Base-by-base conservation (phyloP, 2,113 vertebrate species). In the Crotalus viridis region DNA sequence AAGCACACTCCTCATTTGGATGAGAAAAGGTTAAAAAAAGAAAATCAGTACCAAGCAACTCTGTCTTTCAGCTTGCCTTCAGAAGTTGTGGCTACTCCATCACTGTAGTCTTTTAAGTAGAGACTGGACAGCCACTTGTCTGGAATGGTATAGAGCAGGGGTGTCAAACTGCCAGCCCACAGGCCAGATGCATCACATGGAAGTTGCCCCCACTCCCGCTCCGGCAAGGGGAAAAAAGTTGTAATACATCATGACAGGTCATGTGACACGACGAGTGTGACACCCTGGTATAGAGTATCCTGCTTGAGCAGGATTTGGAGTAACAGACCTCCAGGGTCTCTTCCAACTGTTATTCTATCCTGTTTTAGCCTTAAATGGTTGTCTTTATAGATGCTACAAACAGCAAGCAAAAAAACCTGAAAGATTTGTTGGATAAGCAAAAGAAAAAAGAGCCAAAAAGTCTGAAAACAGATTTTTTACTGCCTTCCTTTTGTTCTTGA, bases 401-500 rank as follows among this genome's bases (percentile, higher is more conserved):
- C 52, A 17, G 74, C 74, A 81, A 1, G 91, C 87, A 1, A n/a
- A 5, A 43, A 64, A 90, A 19, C 39, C 39, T 39, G 39, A 39
- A 39, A 39, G 39, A 28, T 2, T 87, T 91, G 6, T 88, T 85
- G 96, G 94, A 89, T 91, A 94, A 96, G 54, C 74, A 43, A 94
- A 96, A 96, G 91, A 91, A 96, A 91, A 94, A 0, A 93, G 81
- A 91, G 19, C 1, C 39, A 59, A 91, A 0, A 92, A 22, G 9
- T 55, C 39, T 93, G 54, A 93, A 92, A 85, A 89, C 28, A n/a
- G 52, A 28, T n/a, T 55, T 22, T 22, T 28, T 85, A 33, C 21
- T 56, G 9, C 3, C n/a, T 88, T 69, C 7, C 26, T n/a, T 6
- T 33, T 90, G 39, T 85, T 81, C 54, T 91, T 91, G 52, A 86